Percentiles rank a stretch among this genome's conserved stretches.
phyloP scores from a whole-genome alignment of 53 echinoderm and acorn worm genomes.

The Henricia sp. region DNA sequence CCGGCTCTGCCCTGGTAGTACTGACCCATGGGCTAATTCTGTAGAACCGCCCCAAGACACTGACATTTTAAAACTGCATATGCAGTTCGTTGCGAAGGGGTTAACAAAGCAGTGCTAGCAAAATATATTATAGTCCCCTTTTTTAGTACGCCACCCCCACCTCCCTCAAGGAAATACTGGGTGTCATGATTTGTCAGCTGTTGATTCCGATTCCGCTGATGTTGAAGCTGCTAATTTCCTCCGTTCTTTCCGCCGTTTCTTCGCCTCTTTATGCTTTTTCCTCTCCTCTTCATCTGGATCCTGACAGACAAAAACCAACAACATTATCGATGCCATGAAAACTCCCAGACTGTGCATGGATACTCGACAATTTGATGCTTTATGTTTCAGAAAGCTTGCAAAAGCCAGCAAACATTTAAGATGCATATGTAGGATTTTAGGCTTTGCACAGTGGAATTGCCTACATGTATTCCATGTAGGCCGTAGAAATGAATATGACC shows the following conservation, averaged over 20 bases:
- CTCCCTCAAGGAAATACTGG: no score
- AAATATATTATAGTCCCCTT: no score
- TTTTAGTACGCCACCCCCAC: no score
- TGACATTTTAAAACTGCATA: no score
- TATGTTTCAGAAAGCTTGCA: neutral
- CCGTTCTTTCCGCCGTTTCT: conserved; percentile 41
- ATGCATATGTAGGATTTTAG: neutral
- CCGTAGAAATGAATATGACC: no score
- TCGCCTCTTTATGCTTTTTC: conserved; percentile 54
- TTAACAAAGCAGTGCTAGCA: no score
- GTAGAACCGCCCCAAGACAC: no score
- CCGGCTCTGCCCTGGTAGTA: no score
- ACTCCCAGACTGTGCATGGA: no score
- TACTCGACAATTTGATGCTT: neutral
- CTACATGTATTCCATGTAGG: no score
- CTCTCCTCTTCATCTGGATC: conserved; percentile 82
- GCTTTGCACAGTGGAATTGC: neutral
- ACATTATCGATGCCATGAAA: neutral
- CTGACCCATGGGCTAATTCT: no score
- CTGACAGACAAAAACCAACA: conserved; percentile 19
- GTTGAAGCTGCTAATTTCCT: neutral
- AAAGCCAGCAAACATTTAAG: neutral
- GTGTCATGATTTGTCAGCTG: conserved; percentile 1
- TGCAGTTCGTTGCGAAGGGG: no score
- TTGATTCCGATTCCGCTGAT: conserved; percentile 3